A percentile compares a stretch with the other conserved stretches of the same genome.
These are phyloP conservation scores for Drosophila anomalata DNA, from an alignment of 2,888 invertebrate genomes.

Conservation along the genomic window DNA sequence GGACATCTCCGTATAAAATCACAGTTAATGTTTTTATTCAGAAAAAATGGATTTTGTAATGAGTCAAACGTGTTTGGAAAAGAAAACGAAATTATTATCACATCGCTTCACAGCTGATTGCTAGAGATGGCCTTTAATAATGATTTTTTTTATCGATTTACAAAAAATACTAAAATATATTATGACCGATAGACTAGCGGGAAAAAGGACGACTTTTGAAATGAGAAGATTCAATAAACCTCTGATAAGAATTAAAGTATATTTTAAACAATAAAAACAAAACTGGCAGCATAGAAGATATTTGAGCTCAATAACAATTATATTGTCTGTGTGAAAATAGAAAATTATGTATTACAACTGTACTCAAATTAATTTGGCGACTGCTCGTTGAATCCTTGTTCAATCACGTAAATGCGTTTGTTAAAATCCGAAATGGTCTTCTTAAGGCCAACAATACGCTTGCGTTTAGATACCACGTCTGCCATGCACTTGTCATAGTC, in stretches of 20 bases:
- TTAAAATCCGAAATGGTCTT: background rate
- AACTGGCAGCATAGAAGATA: background rate
- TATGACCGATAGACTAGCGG: background rate
- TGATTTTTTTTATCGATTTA: background rate
- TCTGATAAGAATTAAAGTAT: too few relatives aligned
- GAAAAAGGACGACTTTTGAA: background rate
- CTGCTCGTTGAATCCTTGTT: background rate
- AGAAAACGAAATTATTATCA: constrained; percentile 64
- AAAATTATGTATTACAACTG: background rate
- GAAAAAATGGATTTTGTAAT: constrained; percentile 16
- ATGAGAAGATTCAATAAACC: background rate
- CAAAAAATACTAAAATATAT: constrained; percentile 11
- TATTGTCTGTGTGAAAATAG: background rate
- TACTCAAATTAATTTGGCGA: background rate
- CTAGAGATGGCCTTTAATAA: constrained; percentile 38
- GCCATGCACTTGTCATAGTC: constrained; percentile 30
- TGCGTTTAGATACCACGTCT: constrained; percentile 3
- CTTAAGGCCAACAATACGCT: background rate
- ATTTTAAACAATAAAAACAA: background rate
- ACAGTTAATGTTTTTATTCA: constrained; percentile 47
- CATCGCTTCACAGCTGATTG: constrained; percentile 65
- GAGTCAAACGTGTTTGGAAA: constrained; percentile 31
- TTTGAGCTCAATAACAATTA: background rate
- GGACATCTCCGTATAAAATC: constrained; percentile 53
- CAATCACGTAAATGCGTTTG: background rate